phyloP scores from a whole-genome alignment of 2,888 invertebrate genomes.

The Acleris laterana region DNA sequence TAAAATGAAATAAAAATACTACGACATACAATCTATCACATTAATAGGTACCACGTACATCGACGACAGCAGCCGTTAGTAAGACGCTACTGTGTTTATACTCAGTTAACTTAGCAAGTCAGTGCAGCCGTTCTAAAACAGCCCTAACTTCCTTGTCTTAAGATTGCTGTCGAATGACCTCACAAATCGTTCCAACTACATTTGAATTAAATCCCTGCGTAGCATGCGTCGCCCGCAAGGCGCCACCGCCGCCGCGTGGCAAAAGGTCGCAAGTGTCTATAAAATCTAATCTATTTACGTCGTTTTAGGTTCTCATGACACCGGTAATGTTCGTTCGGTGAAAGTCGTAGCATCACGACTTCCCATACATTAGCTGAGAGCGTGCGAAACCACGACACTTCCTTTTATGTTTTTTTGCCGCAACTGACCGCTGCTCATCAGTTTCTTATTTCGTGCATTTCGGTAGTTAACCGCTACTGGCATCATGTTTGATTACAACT shows the following conservation, averaged over 20 bases:
- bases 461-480: slow-evolving; percentile 37
- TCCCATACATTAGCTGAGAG: slow-evolving; percentile 76
- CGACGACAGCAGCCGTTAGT: not conserved
- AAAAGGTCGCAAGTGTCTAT: slow-evolving; percentile 14
- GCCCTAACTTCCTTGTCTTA: not conserved
- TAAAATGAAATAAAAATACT: no score
- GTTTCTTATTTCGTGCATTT: slow-evolving; percentile 65
- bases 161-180: no score
- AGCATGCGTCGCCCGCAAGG: slow-evolving; percentile 19
- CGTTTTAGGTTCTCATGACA: slow-evolving; percentile 48
- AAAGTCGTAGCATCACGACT: slow-evolving; percentile 79
- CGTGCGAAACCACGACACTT: slow-evolving; percentile 74
- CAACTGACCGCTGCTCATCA: slow-evolving; percentile 70
- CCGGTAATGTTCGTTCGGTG: slow-evolving; percentile 73
- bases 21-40: no score
- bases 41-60: not conserved
- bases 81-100: not conserved
- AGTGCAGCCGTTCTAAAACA: not conserved
- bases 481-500: not conserved
- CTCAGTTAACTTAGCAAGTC: not conserved
- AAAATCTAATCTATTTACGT: slow-evolving; percentile 8
- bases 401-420: slow-evolving; percentile 56
- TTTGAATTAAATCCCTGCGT: no score
- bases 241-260: slow-evolving; percentile 1
- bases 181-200: no score